A percentile compares a stretch with the other conserved stretches of the same genome.
These are phyloP conservation scores for Trissolcus japonicus DNA, from an alignment of 2,888 invertebrate species.

Conservation along the genomic window DNA sequence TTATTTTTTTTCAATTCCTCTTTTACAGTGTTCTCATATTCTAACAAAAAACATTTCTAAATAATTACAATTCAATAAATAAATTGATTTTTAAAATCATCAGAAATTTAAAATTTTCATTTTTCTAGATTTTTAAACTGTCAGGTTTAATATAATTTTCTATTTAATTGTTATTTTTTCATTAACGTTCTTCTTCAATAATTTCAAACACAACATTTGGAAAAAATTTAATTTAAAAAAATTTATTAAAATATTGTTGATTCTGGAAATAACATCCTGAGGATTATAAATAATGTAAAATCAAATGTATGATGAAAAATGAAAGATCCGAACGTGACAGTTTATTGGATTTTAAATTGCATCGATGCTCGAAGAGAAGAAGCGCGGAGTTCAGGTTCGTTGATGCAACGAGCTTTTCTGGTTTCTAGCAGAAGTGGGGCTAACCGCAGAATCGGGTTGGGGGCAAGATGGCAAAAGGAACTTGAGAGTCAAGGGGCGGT, in stretches of 20 bases:
- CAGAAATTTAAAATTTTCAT: too few relatives aligned
- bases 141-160: too few relatives aligned
- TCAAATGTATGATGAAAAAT: slow-evolving; percentile 6
- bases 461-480: slow-evolving; percentile 75
- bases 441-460: slow-evolving; percentile 62
- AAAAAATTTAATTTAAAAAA: too few relatives aligned
- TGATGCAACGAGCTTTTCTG: slow-evolving; percentile 63
- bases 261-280: too few relatives aligned
- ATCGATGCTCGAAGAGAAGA: slow-evolving; percentile 47
- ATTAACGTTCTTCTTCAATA: too few relatives aligned
- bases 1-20: background rate
- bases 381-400: slow-evolving; percentile 55
- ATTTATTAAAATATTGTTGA: too few relatives aligned
- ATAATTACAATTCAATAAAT: too few relatives aligned
- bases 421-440: slow-evolving; percentile 64
- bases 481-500: slow-evolving; percentile 72
- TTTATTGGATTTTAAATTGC: slow-evolving; percentile 41
- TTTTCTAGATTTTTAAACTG: too few relatives aligned
- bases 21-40: background rate
- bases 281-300: background rate
- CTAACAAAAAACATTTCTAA: too few relatives aligned
- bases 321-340: slow-evolving; percentile 30
- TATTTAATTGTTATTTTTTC: too few relatives aligned
- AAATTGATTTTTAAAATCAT: too few relatives aligned
- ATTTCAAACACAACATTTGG: too few relatives aligned